These are phyloP conservation scores for Lepus timidus DNA, from an alignment of 2,113 vertebrate species.

Conservation along the genomic window DNA sequence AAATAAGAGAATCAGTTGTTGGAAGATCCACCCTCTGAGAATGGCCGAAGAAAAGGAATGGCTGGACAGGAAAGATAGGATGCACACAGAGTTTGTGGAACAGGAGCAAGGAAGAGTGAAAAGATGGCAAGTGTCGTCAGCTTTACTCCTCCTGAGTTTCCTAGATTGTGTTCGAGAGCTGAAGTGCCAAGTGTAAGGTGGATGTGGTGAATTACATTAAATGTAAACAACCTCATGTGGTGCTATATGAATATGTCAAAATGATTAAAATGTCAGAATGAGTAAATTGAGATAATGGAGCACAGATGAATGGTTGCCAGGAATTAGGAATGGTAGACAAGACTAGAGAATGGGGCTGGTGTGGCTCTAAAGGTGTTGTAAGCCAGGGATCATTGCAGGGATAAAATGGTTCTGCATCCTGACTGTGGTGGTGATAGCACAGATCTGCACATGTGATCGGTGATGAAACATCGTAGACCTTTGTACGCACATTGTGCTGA, in stretches of 20 bases:
- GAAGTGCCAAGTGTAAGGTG: not conserved
- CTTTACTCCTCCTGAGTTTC: not conserved
- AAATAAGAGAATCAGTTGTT: not conserved
- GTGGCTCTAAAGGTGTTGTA: no score
- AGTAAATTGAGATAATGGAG: not conserved
- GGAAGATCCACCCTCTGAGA: not conserved
- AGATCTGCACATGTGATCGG: not conserved
- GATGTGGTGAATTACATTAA: not conserved
- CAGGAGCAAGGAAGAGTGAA: not conserved
- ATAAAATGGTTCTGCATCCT: not conserved
- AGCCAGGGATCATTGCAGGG: not conserved
- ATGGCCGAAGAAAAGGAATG: not conserved
- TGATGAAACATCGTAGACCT: not conserved
- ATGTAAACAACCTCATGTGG: not conserved
- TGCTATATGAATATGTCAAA: not conserved
- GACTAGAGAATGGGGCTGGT: not conserved
- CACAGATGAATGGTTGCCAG: no score
- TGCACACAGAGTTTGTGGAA: not conserved
- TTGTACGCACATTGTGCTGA: not conserved
- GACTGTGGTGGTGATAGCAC: not conserved
- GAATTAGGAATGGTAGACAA: not conserved
- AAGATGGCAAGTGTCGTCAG: not conserved
- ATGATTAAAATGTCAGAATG: not conserved
- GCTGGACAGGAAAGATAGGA: not conserved
- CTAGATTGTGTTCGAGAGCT: not conserved